phyloP scores from a whole-genome alignment of 2,113 vertebrate genomes.

The Cyanoramphus novaezelandiae region DNA sequence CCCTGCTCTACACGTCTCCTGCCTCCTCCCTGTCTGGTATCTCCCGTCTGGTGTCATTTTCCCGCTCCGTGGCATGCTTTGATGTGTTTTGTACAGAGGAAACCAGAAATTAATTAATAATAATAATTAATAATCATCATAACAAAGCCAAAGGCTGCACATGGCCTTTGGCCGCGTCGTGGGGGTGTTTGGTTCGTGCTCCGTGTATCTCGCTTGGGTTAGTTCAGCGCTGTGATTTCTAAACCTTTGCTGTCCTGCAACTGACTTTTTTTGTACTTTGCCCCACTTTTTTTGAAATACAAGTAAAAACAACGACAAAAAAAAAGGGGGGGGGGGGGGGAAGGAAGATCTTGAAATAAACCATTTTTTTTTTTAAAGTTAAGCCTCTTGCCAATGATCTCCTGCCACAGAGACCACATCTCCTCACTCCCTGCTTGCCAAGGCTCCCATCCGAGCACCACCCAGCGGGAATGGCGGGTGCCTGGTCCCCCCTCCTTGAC shows the following conservation, averaged over 20 bases:
- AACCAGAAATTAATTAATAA: conserved; percentile 46
- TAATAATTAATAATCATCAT: neutral
- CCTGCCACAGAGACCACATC: fast-evolving
- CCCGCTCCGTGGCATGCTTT: conserved; percentile 88
- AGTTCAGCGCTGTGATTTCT: conserved; percentile 88
- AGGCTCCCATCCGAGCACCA: fast-evolving
- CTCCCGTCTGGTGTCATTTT: neutral
- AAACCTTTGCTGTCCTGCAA: conserved; percentile 85
- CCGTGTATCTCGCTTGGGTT: conserved; percentile 70
- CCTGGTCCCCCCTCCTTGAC: neutral
- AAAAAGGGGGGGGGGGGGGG: conserved; percentile 28
- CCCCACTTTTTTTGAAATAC: conserved; percentile 87
- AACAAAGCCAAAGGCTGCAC: conserved; percentile 45
- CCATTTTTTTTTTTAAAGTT: conserved; percentile 69
- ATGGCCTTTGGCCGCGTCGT: neutral
- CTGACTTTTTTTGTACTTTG: conserved; percentile 90
- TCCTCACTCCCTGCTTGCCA: neutral
- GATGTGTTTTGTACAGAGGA: conserved; percentile 91
- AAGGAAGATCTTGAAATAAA: conserved; percentile 91
- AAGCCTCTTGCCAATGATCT: neutral
- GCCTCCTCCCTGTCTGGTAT: conserved; percentile 2
- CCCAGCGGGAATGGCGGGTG: neutral
- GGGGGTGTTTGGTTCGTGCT: conserved; percentile 67
- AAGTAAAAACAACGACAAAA: conserved; percentile 73
- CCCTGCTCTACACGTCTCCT: neutral